Conservation (phyloP, 1,140 invertebrate genomes). For the Lepidurus packardi region DNA sequence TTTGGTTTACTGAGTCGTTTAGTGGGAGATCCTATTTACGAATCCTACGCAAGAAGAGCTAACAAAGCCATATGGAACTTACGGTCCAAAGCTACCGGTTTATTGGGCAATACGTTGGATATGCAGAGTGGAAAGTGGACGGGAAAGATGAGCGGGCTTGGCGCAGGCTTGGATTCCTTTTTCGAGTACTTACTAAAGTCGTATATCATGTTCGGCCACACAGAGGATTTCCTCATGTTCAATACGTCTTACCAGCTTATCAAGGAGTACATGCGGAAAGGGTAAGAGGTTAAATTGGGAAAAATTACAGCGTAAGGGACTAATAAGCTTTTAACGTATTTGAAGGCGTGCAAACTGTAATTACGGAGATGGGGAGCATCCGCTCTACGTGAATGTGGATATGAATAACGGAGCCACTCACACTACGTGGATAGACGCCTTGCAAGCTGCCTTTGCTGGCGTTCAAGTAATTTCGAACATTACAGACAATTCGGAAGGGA, state of each 20-base stretch:
- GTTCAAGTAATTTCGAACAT: slow-evolving; percentile 49
- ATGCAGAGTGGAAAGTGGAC: slow-evolving; percentile 61
- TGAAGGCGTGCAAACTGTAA: slow-evolving; percentile 53
- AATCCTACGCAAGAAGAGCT: slow-evolving; percentile 54
- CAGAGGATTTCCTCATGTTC: slow-evolving; percentile 55
- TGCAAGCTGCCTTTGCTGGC: slow-evolving; percentile 60
- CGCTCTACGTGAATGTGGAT: slow-evolving; percentile 66
- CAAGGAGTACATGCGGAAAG: slow-evolving; percentile 57
- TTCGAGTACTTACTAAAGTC: slow-evolving; percentile 64
- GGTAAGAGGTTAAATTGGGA: slow-evolving; percentile 44
- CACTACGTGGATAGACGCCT: slow-evolving; percentile 62
- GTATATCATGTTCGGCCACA: slow-evolving; percentile 60
- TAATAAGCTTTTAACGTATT: background rate
- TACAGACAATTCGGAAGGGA: background rate
- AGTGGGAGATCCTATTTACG: slow-evolving; percentile 57
- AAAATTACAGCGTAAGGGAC: background rate
- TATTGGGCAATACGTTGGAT: slow-evolving; percentile 58
- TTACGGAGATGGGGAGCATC: slow-evolving; percentile 55
- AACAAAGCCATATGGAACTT: slow-evolving; percentile 54
- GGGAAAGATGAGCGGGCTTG: slow-evolving; percentile 55
- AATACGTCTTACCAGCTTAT: slow-evolving; percentile 56
- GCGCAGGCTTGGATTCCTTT: slow-evolving; percentile 64
- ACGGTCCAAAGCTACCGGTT: slow-evolving; percentile 56
- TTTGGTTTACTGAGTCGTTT: slow-evolving; percentile 59
- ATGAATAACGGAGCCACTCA: slow-evolving; percentile 58